A percentile compares a stretch with the other conserved stretches of the same genome.
Evolutionary conservation across 2,113 vertebrate genomes (phyloP).

Genomic region (Andinoacara biseriatus): DNA sequence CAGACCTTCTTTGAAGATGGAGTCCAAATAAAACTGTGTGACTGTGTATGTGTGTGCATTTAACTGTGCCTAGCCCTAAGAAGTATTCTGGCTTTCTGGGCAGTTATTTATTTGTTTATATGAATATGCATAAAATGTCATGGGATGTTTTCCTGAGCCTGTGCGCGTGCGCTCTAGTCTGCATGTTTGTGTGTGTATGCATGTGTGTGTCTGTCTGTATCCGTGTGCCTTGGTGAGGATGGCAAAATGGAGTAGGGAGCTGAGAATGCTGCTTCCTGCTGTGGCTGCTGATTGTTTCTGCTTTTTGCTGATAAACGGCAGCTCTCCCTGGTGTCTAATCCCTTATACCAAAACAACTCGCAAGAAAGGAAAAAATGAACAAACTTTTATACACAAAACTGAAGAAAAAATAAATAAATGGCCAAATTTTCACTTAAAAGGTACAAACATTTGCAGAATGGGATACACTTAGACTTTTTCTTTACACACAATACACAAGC

Average conservation of each 20-base stretch:
- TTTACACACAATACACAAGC: background rate
- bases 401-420: background rate
- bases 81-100: conserved; percentile 43
- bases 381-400: conserved; percentile 4
- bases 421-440: conserved; percentile 16
- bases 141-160: conserved; percentile 22
- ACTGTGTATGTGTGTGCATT: conserved; percentile 16
- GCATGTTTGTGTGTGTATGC: background rate
- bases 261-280: conserved; percentile 60
- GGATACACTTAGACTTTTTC: background rate
- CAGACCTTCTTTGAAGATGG: conserved; percentile 63
- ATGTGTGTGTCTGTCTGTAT: background rate
- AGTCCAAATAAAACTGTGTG: conserved; percentile 31
- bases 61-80: conserved; percentile 32
- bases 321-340: conserved; percentile 73
- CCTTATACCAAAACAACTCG: conserved; percentile 51
- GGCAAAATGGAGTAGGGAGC: conserved; percentile 54
- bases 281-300: conserved; percentile 75
- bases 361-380: conserved; percentile 19
- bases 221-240: background rate
- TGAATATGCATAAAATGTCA: conserved; percentile 63
- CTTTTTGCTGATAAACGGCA: conserved; percentile 72
- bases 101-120: conserved; percentile 49
- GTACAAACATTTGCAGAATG: background rate
- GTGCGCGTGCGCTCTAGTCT: background rate